These are phyloP conservation scores for Misgurnus mizolepis DNA, from an alignment of 2,113 vertebrate genomes.

Conservation along the genomic window DNA sequence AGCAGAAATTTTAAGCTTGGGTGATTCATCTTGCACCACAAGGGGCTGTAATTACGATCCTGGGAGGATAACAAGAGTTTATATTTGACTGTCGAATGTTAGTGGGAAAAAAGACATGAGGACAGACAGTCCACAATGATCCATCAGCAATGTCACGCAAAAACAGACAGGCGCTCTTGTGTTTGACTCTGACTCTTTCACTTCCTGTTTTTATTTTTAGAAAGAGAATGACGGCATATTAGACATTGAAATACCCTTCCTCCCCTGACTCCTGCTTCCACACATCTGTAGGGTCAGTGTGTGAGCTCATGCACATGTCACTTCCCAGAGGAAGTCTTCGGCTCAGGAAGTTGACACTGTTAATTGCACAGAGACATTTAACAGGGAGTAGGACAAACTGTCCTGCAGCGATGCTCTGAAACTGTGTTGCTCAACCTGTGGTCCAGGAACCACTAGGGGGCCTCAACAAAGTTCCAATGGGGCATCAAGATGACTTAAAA, in stretches of 20 bases:
- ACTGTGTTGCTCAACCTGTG: too few species aligned
- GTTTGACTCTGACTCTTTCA: neutral
- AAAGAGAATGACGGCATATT: neutral
- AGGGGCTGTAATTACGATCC: neutral
- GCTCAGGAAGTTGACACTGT: constrained; percentile 37
- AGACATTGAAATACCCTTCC: neutral
- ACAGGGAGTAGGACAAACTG: constrained; percentile 23
- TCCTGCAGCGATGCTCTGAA: constrained; percentile 37
- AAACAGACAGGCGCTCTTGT: neutral
- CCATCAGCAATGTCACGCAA: neutral
- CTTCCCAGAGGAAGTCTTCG: constrained; percentile 8
- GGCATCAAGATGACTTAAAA: neutral
- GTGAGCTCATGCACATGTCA: neutral
- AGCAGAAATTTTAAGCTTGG: constrained; percentile 1
- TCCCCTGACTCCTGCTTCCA: neutral
- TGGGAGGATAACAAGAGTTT: constrained; percentile 9
- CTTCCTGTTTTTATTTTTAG: neutral
- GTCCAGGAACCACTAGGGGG: too few species aligned
- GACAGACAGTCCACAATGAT: neutral
- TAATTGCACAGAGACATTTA: constrained; percentile 45
- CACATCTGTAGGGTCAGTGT: constrained; percentile 14
- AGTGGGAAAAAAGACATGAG: neutral
- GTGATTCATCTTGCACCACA: neutral
- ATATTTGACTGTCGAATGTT: neutral
- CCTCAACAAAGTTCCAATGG: too few species aligned